A percentile compares a stretch with the other conserved stretches of the same genome.
Conservation (phyloP, 2,797 vertebrate genomes). For the Coilia nasus region DNA sequence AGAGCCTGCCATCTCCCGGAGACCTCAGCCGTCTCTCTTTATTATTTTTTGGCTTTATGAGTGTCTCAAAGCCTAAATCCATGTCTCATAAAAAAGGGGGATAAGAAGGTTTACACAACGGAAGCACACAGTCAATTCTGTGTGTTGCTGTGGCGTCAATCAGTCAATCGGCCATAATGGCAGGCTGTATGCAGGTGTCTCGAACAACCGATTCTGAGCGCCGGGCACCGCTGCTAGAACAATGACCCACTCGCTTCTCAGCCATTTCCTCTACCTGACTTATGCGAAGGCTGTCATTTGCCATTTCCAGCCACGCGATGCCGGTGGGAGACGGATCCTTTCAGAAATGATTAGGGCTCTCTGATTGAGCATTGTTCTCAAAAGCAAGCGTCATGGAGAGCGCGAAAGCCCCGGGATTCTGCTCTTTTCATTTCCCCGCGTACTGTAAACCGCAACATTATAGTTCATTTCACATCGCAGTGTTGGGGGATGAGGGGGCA, state of each 20-base stretch:
- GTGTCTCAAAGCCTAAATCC: neutral
- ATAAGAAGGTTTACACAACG: neutral
- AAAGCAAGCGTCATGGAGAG: conserved; percentile 23
- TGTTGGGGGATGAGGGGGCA: neutral
- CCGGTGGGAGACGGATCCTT: conserved; percentile 28
- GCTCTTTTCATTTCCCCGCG: neutral
- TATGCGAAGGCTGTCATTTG: conserved; percentile 33
- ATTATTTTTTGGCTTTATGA: neutral
- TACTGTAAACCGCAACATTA: neutral
- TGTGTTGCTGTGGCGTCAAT: conserved; percentile 26
- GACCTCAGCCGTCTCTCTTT: neutral
- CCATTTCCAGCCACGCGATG: conserved; percentile 36
- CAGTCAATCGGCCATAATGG: conserved; percentile 35
- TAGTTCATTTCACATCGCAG: neutral
- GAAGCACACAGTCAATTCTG: neutral
- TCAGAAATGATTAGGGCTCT: conserved; percentile 36
- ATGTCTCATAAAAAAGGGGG: neutral
- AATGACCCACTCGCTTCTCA: conserved; percentile 36
- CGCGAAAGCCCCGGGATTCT: neutral
- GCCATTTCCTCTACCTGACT: conserved; percentile 31
- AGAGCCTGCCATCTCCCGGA: neutral
- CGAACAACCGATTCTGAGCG: conserved; percentile 32
- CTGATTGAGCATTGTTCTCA: conserved; percentile 46
- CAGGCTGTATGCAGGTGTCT: conserved; percentile 29
- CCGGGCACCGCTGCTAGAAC: conserved; percentile 32